Evolutionary conservation across 2,797 vertebrate genomes (phyloP), one percentile per base, ranked within the genome.

Genomic region (Setipinna tenuifilis): DNA sequence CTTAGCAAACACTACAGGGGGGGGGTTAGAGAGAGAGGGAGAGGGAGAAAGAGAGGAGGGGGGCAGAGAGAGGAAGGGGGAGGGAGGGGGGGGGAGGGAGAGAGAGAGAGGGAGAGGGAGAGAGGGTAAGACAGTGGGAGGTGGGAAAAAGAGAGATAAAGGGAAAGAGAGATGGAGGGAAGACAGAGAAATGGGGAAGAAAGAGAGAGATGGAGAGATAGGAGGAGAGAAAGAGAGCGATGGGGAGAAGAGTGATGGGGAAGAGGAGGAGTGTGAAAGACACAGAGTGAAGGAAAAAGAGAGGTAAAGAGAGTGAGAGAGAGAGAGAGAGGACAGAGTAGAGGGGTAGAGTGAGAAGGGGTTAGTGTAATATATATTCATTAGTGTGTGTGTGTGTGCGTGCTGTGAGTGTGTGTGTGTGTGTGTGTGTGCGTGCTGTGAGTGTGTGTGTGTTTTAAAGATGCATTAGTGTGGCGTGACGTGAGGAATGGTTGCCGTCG

Each of bases 281-380:
- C 31, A 21, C 14, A 41, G n/a, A 17, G 19, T 48, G 46, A 48
- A 10, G 10, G 46, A 10, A 65, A 81, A 61, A 65, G 84, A 85
- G 50, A 81, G 17, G 35, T 86, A 88, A 85, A 75, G 85, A 65
- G 62, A 84, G 16, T n/a, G 54, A 31, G 44, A 19, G 11, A 10
- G 44, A n/a, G 21, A n/a, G 59, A 61, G 59, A 61, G 61, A 25
- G 23, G n/a, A 21, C 4, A 21, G n/a, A 23, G 21, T 4, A 44
- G 84, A 62, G 82, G 46, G 57, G 65, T 59, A 0, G 46, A 90
- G 83, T 82, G 86, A 91, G 88, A 10, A 31, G 28, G 91, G 93
- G 92, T 95, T 94, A 94, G 93, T 94, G 94, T 93, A 92, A 95
- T 94, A 94, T 93, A 93, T 94, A 92, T 94, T 95, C 93, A 95